Evolutionary conservation across 2,888 invertebrate genomes (phyloP), one percentile per base, ranked within the genome.

Genomic region (Acheta domesticus): DNA sequence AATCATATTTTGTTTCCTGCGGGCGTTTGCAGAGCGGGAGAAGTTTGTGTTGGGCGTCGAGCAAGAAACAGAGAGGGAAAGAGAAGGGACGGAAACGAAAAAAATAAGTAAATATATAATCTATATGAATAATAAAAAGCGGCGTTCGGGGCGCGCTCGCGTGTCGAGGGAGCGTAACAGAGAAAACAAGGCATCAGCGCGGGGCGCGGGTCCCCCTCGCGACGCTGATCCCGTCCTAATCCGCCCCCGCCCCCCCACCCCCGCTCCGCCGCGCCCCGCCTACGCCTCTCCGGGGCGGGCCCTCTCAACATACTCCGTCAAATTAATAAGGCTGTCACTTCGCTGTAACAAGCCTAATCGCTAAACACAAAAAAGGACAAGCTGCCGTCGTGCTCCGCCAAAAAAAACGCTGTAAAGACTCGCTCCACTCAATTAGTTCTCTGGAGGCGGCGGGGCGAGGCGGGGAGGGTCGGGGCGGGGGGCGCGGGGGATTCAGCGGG

Each of bases 271-370:
- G 19, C 48, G 74, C 12, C 3, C 73, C 23, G 36, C 23, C 48
- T 48, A 16, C 76, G n/a, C 77, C 50, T 78, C 75, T 48, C 78
- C 49, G 49, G 76, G 23, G 23, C 74, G 50, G 49, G 74, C 48
- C 80, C 79, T 74, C 80, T 74, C 81, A 80, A 76, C 78, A 79
- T 76, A 78, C 79, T 80, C 81, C 82, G 82, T 83, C 82, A 83
- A 83, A 83, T 82, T 82, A 83, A 83, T 83, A 83, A 82, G 82
- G 81, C 82, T 82, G 82, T 83, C 83, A 82, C 82, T 83, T 83
- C 79, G 79, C 81, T 78, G 81, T 83, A 83, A 83, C 83, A 83
- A 83, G 82, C 81, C 82, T 82, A 83, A 83, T 83, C 83, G 81
- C 83, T 80, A 78, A 80, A 80, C 79, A 81, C 78, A 80, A 80